Evolutionary conservation across 2,888 invertebrate species (phyloP), one percentile per base, ranked within the genome.

Genomic region (Halictus ligatus): DNA sequence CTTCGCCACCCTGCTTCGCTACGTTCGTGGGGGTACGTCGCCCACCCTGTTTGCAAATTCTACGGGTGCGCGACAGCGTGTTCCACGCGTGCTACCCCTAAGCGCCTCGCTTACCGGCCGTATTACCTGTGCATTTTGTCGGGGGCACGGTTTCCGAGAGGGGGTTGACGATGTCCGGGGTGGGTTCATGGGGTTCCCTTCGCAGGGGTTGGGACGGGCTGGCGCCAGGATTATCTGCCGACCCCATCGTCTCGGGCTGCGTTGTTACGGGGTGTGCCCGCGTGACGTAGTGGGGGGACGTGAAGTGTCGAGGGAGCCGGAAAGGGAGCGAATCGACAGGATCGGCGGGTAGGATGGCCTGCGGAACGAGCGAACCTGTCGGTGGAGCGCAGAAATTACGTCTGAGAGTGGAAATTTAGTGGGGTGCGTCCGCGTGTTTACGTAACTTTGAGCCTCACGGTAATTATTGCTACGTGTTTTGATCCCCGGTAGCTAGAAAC

Each of bases 171-270:
- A 69, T 80, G 15, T 29, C 46, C 48, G 12, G 58, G 60, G 79
- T 12, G 54, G 58, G 78, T 81, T 89, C 79, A 64, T 71, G 60
- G 71, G 54, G 86, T 88, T 92, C 89, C 84, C 85, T 86, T 87
- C 86, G 85, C 77, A 87, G 89, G 88, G 88, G 89, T 86, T 86
- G 89, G 89, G 89, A 89, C 90, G 88, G 88, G 85, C 92, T 92
- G 93, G 92, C 92, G 93, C 93, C 94, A 89, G 71, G 89, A 91
- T 92, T 92, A 93, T 94, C 92, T 93, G 89, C 84, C 91, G 84
- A 90, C 91, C 89, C 91, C 89, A 92, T 93, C 91, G 92, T 89
- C 89, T 90, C 90, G 90, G 88, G 85, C 87, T 81, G 84, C 84
- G 86, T 88, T 86, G 91, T 90, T 92, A 89, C 86, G 89, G 90